phyloP scores from a whole-genome alignment of 2,888 invertebrate species.

The Acrobasis repandana region DNA sequence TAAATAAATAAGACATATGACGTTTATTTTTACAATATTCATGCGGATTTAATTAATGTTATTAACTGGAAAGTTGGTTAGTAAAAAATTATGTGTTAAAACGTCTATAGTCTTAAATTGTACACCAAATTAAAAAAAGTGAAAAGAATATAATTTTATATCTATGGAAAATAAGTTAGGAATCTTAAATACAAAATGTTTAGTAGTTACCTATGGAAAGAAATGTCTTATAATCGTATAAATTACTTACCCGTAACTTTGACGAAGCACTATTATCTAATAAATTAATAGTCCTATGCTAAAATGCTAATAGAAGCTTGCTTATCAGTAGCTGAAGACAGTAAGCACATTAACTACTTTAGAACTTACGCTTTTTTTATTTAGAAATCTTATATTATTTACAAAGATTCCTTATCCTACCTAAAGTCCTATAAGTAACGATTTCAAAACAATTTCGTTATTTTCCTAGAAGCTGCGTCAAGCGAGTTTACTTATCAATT shows the following conservation, averaged over 20 bases:
- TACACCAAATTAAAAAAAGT: no score
- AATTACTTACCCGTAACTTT: background rate
- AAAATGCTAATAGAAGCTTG: slow-evolving; percentile 5
- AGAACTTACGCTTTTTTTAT: slow-evolving; percentile 77
- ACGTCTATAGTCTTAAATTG: no score
- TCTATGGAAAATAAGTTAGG: background rate
- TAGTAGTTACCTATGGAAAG: background rate
- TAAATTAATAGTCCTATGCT: slow-evolving; percentile 6
- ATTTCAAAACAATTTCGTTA: no score
- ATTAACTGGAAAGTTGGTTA: no score
- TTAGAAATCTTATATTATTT: slow-evolving; percentile 35
- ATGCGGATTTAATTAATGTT: no score
- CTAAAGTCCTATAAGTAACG: background rate
- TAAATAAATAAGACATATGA: no score
- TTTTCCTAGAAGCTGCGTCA: no score
- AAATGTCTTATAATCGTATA: background rate
- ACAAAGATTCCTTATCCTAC: slow-evolving; percentile 13
- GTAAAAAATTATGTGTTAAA: no score
- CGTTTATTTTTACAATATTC: no score
- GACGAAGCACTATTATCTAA: background rate
- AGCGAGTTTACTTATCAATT: no score
- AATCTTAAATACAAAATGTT: background rate
- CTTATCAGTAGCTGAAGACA: slow-evolving; percentile 33
- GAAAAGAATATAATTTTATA: no score
- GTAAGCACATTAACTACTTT: slow-evolving; percentile 74